phyloP scores from a whole-genome alignment of 2,888 invertebrate species.

The Tillus elongatus region DNA sequence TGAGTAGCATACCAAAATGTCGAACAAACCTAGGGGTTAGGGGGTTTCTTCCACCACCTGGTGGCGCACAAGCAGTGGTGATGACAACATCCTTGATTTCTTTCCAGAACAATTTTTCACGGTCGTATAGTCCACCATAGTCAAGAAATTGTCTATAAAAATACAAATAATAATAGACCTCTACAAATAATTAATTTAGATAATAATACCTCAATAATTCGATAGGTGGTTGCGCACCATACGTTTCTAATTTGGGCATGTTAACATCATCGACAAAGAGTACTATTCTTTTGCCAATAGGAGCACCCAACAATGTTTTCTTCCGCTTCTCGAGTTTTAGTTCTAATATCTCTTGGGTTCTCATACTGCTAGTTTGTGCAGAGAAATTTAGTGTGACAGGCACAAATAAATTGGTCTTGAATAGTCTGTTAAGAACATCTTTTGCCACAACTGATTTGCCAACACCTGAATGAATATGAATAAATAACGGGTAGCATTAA shows the following conservation, averaged over 20 bases:
- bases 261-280: conserved; percentile 88
- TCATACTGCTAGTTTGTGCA: conserved; percentile 77
- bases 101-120: conserved; percentile 84
- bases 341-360: conserved; percentile 82
- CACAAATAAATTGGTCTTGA: conserved; percentile 52
- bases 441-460: conserved; percentile 84
- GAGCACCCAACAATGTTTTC: conserved; percentile 70
- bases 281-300: conserved; percentile 70
- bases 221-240: conserved; percentile 87
- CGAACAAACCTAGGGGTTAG: conserved; percentile 76
- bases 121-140: conserved; percentile 75
- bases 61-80: conserved; percentile 78
- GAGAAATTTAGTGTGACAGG: conserved; percentile 81
- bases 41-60: conserved; percentile 82
- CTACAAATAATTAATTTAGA: background rate
- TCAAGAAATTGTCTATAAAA: conserved; percentile 59
- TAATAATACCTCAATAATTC: conserved; percentile 65
- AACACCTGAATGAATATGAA: conserved; percentile 56
- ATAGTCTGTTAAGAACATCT: conserved; percentile 58
- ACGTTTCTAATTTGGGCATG: conserved; percentile 79
- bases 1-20: conserved; percentile 78
- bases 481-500: too few species aligned
- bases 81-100: conserved; percentile 75
- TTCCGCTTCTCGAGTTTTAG: conserved; percentile 74
- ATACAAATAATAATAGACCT: background rate